Base-by-base conservation (phyloP, 2,797 vertebrate species). In the Hozukius guyotensis region DNA sequence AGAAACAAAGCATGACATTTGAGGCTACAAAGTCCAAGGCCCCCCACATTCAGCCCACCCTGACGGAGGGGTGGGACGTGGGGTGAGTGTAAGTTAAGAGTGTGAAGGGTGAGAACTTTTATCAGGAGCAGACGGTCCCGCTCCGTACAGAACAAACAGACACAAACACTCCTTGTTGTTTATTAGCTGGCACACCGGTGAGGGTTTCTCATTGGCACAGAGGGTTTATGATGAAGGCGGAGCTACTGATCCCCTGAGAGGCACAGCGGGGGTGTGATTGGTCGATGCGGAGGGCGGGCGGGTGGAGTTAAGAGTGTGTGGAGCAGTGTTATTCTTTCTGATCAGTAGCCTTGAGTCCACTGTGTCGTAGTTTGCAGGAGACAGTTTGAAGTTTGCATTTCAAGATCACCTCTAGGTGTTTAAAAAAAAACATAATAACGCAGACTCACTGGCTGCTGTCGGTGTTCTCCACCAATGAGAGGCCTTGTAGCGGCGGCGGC, bases 401-500 rank as follows among this genome's bases (percentile, higher is more conserved):
- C 27, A 70, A 61, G 65, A 65, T 75, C 62, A 56, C 80, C 53
- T 59, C 46, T 1, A 20, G 69, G 73, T 38, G 82, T 53, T 73
- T 22, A 4, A 57, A 56, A 67, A 22, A 24, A 4, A 8, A 25
- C 24, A 68, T n/a, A 36, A 34, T 0, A 24, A 24, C 14, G 82
- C 74, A 4, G 66, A 6, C 83, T 99, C 97, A 99, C 91, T 98
- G 98, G 93, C 96, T 97, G 94, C 96, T 94, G 94, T 99, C 97
- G 49, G 96, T 90, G 80, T 98, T 97, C 92, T 99, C 98, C 90
- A 98, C 93, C 94, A 98, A 93, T 79, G 97, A 96, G 84, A 97
- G 96, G 95, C 96, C 96, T 85, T 97, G 97, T 91, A 97, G 89
- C 52, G 97, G 95, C 24, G 18, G 64, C 24, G 18, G 64, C 42